Base-by-base conservation (phyloP, 2,888 invertebrate species). In the Osmoderma eremita region DNA sequence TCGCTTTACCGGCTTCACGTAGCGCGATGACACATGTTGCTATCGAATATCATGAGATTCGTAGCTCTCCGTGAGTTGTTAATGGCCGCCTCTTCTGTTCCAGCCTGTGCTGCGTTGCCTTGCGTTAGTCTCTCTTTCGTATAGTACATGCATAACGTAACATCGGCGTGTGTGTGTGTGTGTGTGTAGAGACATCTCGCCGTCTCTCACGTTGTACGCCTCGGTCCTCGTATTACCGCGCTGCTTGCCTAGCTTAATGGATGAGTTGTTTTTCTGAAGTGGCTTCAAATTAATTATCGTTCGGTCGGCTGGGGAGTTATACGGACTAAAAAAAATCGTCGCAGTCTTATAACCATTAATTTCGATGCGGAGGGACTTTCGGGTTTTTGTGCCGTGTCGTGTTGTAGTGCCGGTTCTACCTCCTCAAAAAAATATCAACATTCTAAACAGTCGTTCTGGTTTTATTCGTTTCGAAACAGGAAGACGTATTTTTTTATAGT, bases 261-360 rank as follows among this genome's bases (percentile, higher is more conserved):
- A 80, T 76, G 79, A 78, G 76, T 79, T 79, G 80, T 79, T 80
- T 80, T 79, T 79, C 78, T 77, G 75, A 76, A 77, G 78, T 77
- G 79, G 72, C 78, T 79, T 78, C 78, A 78, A 79, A 79, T 80
- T 79, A 79, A 80, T 80, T 79, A 79, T 45, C 58, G 58, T 61
- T 61, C 41, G 58, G 58, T 12, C 58, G 39, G 48, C 20, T 12
- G 18, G 48, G 18, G 48, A 12, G 63, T n/a, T n/a, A 13, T 20
- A 45, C n/a, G 12, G 20, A 48, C 18, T 3, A 3, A 41, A 62
- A 71, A 69, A 67, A 69, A 72, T 69, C 67, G 68, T 65, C 70
- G n/a, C n/a, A 30, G 61, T 66, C 65, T 69, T 68, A 68, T 54
- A 69, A 67, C 67, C 69, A 68, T 71, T 69, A 71, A 70, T 71